Evolutionary conservation across 2,888 invertebrate species (phyloP), one percentile per base, ranked within the genome.

Genomic region (Smittia sp.): DNA sequence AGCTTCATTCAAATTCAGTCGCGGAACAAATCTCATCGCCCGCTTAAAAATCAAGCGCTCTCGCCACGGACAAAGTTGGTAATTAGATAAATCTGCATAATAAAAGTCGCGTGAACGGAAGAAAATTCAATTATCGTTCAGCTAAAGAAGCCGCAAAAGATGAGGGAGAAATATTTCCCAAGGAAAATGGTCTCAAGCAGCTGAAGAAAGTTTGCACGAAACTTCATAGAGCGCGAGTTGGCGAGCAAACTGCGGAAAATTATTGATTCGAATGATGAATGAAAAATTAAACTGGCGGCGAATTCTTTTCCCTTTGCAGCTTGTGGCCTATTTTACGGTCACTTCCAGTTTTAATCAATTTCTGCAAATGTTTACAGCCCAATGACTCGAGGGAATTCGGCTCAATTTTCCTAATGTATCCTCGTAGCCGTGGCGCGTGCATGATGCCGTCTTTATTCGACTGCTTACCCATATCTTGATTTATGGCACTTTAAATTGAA

Each of bases 381-480:
- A 27, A 20, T 18, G n/a, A 41, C 72, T 54, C 72, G 24, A n/a
- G 72, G 54, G 72, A 72, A 69, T 27, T 72, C 62, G 32, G 24
- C 39, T 72, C 54, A 72, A 72, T 72, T 62, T 72, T 62, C 72
- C 32, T 62, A 72, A 72, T 72, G 72, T 58, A 72, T 27, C 52
- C 7, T 20, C 63, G 63, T 58, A 58, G n/a, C 18, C 20, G 27
- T 27, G 15, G 27, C 15, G 63, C 27, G 25, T 27, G 63, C 15
- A 63, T 27, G 25, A 22, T 58, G 58, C 58, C 9, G 63, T 1
- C 25, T 25, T 9, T 11, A 25, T 20, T n/a, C 25, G n/a, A 63
- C 63, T 62, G n/a, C 39, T 62, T 54, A 27, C 69, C 62, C 72
- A 72, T 62, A 72, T 54, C 27, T 58, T 72, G 72, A 72, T 72